Conservation (phyloP, 2,113 vertebrate genomes). For the Larimichthys polyactis region DNA sequence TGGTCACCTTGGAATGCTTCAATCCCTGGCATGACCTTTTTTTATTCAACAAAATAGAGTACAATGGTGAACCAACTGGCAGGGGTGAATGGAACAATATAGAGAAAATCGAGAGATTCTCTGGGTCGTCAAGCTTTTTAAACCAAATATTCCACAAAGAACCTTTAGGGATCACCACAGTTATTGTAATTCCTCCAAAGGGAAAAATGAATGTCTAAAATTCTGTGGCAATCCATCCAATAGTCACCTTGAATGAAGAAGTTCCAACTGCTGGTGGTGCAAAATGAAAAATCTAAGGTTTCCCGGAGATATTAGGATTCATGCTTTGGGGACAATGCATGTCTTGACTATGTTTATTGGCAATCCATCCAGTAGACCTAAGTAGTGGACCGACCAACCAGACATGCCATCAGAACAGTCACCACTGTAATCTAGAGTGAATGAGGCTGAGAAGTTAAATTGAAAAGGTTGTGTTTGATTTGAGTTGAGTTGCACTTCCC, state of each 20-base stretch:
- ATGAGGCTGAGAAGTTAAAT: background rate
- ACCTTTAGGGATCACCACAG: background rate
- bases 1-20: no score
- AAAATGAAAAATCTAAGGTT: background rate
- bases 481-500: background rate
- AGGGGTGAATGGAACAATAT: background rate
- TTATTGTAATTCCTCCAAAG: background rate
- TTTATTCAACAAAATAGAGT: no score
- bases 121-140: background rate
- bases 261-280: background rate
- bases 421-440: background rate
- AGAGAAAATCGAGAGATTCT: background rate
- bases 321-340: background rate
- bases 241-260: background rate
- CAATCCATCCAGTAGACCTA: background rate
- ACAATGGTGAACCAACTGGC: background rate
- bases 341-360: background rate
- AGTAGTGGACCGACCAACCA: background rate
- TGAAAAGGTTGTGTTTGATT: background rate
- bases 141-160: background rate
- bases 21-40: background rate
- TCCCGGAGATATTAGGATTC: background rate
- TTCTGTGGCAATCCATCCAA: background rate
- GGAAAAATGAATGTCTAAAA: background rate
- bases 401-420: background rate